A percentile compares a stretch with the other conserved stretches of the same genome.
Conservation (phyloP, 2,888 invertebrate species). For the Ariolimax columbianus region DNA sequence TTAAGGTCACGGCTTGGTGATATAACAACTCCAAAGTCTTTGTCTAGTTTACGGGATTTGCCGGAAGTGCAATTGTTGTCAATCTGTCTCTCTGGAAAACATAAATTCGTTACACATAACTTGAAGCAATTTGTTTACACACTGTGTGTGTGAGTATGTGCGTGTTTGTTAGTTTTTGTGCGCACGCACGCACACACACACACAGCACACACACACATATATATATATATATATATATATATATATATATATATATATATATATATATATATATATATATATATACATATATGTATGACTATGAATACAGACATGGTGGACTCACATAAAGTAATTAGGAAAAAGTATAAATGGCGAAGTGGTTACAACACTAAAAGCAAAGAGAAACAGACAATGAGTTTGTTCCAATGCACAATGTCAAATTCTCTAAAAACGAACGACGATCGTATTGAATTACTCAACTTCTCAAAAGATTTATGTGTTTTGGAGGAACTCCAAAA, state of each 20-base stretch:
- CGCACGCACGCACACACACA: neutral
- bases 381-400: too few species aligned
- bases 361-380: too few species aligned
- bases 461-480: too few species aligned
- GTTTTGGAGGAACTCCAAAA: too few species aligned
- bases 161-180: too few species aligned
- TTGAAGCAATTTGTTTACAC: neutral
- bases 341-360: too few species aligned
- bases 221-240: neutral
- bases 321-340: too few species aligned
- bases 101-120: neutral
- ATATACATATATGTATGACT: too few species aligned
- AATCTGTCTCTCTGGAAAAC: conserved; percentile 14
- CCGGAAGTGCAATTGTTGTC: neutral
- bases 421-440: too few species aligned
- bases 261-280: neutral
- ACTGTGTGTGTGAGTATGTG: neutral
- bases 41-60: neutral
- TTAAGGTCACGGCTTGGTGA: conserved; percentile 14
- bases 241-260: neutral
- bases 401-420: too few species aligned
- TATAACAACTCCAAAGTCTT: conserved; percentile 20
- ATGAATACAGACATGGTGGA: too few species aligned
- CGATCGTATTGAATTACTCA: too few species aligned
- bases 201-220: neutral